Evolutionary conservation across 1,140 invertebrate genomes (phyloP).

Genomic region (Lordiphosa stackelbergi): DNA sequence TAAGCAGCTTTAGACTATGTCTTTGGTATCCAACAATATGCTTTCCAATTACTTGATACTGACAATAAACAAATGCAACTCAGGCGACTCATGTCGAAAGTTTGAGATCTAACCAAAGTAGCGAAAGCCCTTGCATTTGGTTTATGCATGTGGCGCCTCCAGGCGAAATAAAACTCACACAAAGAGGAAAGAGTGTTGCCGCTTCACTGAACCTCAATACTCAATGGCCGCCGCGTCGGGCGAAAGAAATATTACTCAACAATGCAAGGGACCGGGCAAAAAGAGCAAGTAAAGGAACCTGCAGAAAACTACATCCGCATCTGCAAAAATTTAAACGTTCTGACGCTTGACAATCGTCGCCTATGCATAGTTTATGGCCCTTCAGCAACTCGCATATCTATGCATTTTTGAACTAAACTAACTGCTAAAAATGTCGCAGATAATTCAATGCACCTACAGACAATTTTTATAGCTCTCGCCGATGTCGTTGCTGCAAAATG

Average conservation of each 20-base stretch:
- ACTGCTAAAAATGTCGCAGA: slow-evolving; percentile 53
- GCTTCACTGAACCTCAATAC: slow-evolving; percentile 53
- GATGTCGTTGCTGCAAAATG: slow-evolving; percentile 31
- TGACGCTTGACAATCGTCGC: slow-evolving; percentile 40
- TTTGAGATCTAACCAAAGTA: neutral
- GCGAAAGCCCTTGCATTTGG: slow-evolving; percentile 49
- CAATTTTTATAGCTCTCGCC: slow-evolving; percentile 27
- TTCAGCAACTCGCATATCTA: slow-evolving; percentile 15
- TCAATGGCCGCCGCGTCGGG: slow-evolving; percentile 28
- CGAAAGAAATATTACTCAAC: slow-evolving; percentile 65
- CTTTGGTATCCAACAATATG: slow-evolving; percentile 20
- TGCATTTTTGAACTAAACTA: slow-evolving; percentile 50
- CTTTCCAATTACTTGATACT: slow-evolving; percentile 59
- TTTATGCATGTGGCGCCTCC: slow-evolving; percentile 55
- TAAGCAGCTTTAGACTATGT: neutral
- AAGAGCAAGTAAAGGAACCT: slow-evolving; percentile 47
- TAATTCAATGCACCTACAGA: slow-evolving; percentile 57
- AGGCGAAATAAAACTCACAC: slow-evolving; percentile 45
- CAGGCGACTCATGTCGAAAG: slow-evolving; percentile 31
- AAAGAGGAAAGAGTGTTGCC: slow-evolving; percentile 12
- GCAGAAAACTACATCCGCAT: slow-evolving; percentile 3
- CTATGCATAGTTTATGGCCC: slow-evolving; percentile 48
- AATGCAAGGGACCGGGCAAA: slow-evolving; percentile 35
- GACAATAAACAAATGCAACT: slow-evolving; percentile 57
- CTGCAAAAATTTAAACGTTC: slow-evolving; percentile 37